Base-by-base conservation (phyloP, 2,888 invertebrate species). In the Hartigia nigra region DNA sequence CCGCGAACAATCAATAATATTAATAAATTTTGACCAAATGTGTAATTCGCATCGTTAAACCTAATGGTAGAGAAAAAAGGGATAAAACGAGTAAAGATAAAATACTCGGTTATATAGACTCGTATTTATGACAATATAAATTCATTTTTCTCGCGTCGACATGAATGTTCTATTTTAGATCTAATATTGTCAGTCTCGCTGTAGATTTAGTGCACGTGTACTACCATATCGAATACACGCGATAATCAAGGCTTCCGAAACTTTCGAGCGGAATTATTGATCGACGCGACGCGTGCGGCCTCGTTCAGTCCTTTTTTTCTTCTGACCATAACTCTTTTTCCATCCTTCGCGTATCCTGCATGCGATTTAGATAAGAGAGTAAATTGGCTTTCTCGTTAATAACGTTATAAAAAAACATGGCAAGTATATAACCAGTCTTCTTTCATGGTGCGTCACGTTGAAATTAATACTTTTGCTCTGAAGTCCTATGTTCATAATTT, bases 181-280 rank as follows among this genome's bases (percentile, higher is more conserved):
- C 23, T 55, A 55, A 2, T 14, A 23, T 23, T 55, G 55, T 55
- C 55, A 55, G 2, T 55, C 23, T 9, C 23, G 9, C 23, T 23
- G 9, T 55, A 55, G 55, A 55, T 55, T 23, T 55, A 23, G 55
- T 55, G 55, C 55, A 55, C 55, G 23, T 23, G 55, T 55, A 23
- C 1, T 9, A 23, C 55, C 55, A 55, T 55, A 23, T 55, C 55
- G 23, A 55, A 55, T 23, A 55, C 14, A 23, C 11, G 32, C 72
- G 72, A 34, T 34, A 32, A 72, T 72, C 72, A 72, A 72, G 72
- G 72, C 72, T 72, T 34, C 72, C 72, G 9, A 72, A 72, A 72
- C 31, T 72, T 72, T 72, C 72, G 72, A 72, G 72, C 72, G 31
- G 72, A 31, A 72, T 72, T 72, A 32, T 34, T 72, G 72, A 72